A percentile compares a stretch with the other conserved stretches of the same genome.
Evolutionary conservation across 2,888 invertebrate genomes (phyloP).

Genomic region (Xestobium rufovillosum): DNA sequence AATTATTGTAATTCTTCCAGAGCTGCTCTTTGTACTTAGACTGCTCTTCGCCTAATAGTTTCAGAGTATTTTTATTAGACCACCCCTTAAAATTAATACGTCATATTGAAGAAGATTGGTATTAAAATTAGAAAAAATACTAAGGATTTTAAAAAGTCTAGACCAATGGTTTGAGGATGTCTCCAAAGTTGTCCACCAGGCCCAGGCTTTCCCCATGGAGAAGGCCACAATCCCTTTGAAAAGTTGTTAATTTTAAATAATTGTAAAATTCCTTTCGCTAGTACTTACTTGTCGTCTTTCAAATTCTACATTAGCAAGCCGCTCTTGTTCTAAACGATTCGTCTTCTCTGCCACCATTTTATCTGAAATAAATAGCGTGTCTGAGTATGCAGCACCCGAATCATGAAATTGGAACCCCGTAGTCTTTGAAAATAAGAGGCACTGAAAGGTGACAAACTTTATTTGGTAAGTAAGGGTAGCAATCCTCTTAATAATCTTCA

Average conservation of each 20-base stretch:
- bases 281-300: constrained; percentile 51
- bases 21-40: constrained; percentile 3
- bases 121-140: constrained; percentile 44
- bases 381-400: too few species aligned
- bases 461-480: too few species aligned
- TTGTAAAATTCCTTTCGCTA: constrained; percentile 7
- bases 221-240: constrained; percentile 37
- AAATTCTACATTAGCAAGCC: constrained; percentile 43
- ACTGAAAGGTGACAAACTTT: too few species aligned
- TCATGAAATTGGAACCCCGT: too few species aligned
- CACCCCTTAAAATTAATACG: constrained; percentile 36
- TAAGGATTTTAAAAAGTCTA: constrained; percentile 71
- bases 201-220: constrained; percentile 61
- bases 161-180: constrained; percentile 62
- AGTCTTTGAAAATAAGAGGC: too few species aligned
- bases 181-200: constrained; percentile 70
- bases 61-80: constrained; percentile 39
- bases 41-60: constrained; percentile 32
- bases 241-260: constrained; percentile 14
- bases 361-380: constrained; percentile 46
- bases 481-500: too few species aligned
- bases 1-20: constrained; percentile 20
- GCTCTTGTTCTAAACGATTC: constrained; percentile 45
- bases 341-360: constrained; percentile 52
- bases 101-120: constrained; percentile 4